Percentiles rank a stretch among this genome's conserved stretches.
Conservation (phyloP, 2,797 vertebrate species). For the Siniperca obscura region DNA sequence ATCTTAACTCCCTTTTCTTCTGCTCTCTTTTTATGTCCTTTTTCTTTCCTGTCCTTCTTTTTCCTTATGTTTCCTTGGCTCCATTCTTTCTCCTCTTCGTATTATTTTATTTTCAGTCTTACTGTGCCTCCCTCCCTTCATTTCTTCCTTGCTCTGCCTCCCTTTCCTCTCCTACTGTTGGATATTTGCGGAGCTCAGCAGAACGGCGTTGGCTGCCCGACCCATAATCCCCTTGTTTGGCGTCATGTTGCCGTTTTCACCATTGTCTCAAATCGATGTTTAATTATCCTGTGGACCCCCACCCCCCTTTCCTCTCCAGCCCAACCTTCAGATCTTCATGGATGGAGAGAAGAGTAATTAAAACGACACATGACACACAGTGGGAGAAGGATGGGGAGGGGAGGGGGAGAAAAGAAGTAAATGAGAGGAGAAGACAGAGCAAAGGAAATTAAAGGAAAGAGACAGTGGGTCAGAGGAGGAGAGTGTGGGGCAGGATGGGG, state of each 20-base stretch:
- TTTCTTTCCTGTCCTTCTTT: neutral
- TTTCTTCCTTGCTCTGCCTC: slow-evolving; percentile 9
- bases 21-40: neutral
- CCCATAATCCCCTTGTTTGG: slow-evolving; percentile 75
- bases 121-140: neutral
- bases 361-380: slow-evolving; percentile 45
- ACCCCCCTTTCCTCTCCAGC: neutral
- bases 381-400: slow-evolving; percentile 10
- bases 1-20: neutral
- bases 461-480: slow-evolving; percentile 32
- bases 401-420: neutral
- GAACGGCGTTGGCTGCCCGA: slow-evolving; percentile 36
- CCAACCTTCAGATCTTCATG: slow-evolving; percentile 45
- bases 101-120: neutral
- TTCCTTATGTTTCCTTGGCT: neutral
- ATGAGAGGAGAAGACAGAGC: slow-evolving; percentile 18
- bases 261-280: slow-evolving; percentile 77
- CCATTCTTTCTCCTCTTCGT: neutral
- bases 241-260: slow-evolving; percentile 72
- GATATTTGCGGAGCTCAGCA: slow-evolving; percentile 64
- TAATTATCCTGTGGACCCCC: slow-evolving; percentile 70
- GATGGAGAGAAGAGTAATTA: slow-evolving; percentile 59
- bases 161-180: slow-evolving; percentile 21
- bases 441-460: slow-evolving; percentile 31
- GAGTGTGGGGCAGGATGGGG: slow-evolving; percentile 20